phyloP scores from a whole-genome alignment of 53 echinoderm and acorn worm genomes.

The Arbacia lixula region DNA sequence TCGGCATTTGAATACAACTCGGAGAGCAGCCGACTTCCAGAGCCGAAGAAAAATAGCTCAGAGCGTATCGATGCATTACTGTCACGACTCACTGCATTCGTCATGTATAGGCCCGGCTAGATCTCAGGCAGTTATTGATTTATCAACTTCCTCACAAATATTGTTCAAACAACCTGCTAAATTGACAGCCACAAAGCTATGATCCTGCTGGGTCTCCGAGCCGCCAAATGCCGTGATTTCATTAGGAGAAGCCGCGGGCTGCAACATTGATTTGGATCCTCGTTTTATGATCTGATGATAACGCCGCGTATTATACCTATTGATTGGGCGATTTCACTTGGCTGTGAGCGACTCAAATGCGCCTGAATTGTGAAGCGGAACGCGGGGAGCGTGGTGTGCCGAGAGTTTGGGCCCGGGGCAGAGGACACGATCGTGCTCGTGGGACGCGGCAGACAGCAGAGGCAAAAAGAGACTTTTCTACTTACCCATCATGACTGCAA shows the following conservation, averaged over 20 bases:
- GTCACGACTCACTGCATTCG: constrained; percentile 31
- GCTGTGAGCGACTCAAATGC: too few species aligned
- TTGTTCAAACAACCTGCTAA: constrained; percentile 46
- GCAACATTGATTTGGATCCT: too few species aligned
- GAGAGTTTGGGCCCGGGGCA: constrained; percentile 11
- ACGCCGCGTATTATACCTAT: too few species aligned
- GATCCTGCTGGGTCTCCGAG: too few species aligned
- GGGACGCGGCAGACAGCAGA: constrained; percentile 12
- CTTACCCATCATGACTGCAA: constrained; percentile 38
- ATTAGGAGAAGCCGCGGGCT: too few species aligned
- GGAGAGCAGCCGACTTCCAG: too few species aligned
- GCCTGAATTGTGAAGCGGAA: constrained; percentile 9
- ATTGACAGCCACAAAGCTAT: too few species aligned
- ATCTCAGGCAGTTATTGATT: constrained; percentile 20
- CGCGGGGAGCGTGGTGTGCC: constrained; percentile 32
- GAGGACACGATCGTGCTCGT: neutral
- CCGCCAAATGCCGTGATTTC: too few species aligned
- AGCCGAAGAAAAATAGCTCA: constrained; percentile 46
- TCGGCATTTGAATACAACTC: too few species aligned
- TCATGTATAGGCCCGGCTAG: constrained; percentile 33
- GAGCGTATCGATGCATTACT: constrained; percentile 42
- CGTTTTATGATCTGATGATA: too few species aligned
- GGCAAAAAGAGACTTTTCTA: constrained; percentile 15
- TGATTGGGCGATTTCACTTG: too few species aligned
- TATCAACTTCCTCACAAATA: constrained; percentile 46